Base-by-base conservation (phyloP, 2,113 vertebrate species). In the Melanotaenia duboulayi region DNA sequence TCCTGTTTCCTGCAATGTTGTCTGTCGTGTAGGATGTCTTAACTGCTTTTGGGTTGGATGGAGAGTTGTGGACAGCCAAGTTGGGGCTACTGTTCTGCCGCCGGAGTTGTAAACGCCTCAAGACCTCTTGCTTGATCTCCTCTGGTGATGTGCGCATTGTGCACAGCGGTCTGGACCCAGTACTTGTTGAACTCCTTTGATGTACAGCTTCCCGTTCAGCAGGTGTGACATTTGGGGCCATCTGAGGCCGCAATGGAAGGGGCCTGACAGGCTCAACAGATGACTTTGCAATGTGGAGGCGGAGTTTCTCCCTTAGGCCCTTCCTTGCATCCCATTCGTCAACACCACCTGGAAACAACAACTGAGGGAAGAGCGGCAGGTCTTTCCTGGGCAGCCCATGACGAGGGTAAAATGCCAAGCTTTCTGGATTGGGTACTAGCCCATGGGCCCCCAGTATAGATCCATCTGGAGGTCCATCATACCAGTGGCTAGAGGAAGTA, bases 51-150 rank as follows among this genome's bases (percentile, higher is more conserved):
- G 73, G 74, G 44, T 78, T 81, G 37, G 91, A 85, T 20, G 69
- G 81, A 7, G 88, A 28, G 50, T 69, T 82, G 54, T 69, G 83
- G 28, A 95, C 76, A 37, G 91, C 88, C 73, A 96, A 77, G 91
- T 52, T 94, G 0, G 95, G 96, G 24, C 92, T 94, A 54, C 96
- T 97, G 39, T 94, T 96, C 87, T 97, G 94, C 65, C 96, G 93
- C 23, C 87, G 90, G 44, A 97, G 92, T 72, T 95, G 92, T 11
- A 97, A 81, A 42, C 93, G 93, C 59, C 94, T 91, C 58, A 93
- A 84, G 65, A 94, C 95, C 64, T 97, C 94, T 70, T 95, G 93
- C 69, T 96, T 96, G 86, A 96, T 95, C 68, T 96, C 93, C 62
- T 95, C 94, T 0, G 93, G 94, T 67, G 62, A 92, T 87, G 72